phyloP scores from a whole-genome alignment of 2,797 vertebrate species.

The Rhabdophis nuchalis region DNA sequence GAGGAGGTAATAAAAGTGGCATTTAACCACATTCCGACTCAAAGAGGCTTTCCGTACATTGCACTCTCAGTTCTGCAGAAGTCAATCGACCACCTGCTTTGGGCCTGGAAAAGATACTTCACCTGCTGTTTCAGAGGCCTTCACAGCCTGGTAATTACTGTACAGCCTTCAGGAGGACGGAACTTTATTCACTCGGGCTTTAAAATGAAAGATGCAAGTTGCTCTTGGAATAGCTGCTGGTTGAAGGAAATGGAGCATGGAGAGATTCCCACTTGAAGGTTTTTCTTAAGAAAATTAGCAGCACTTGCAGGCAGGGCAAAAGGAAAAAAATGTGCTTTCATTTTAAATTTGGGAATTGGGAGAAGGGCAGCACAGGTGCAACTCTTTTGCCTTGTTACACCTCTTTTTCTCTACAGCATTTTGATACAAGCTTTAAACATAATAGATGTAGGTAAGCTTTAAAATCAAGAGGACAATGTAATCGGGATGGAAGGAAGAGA shows the following conservation, averaged over 20 bases:
- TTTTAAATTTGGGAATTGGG: background rate
- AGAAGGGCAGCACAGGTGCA: background rate
- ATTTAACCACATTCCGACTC: background rate
- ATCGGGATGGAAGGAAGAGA: background rate
- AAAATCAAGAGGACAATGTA: background rate
- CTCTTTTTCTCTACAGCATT: background rate
- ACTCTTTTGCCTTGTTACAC: background rate
- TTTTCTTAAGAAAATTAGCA: background rate
- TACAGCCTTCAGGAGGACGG: background rate
- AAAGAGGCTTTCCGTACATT: background rate
- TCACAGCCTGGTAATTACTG: background rate
- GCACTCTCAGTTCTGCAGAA: background rate
- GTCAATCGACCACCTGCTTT: background rate
- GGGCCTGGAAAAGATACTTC: background rate
- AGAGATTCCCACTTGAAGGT: background rate
- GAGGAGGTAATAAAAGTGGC: background rate
- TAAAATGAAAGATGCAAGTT: background rate
- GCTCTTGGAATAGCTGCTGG: background rate
- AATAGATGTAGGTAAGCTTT: background rate
- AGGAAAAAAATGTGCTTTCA: background rate
- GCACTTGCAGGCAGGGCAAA: background rate
- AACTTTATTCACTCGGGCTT: background rate
- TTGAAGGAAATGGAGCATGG: background rate
- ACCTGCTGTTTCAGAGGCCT: background rate
- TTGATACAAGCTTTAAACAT: background rate